Percentiles rank a stretch among this genome's conserved stretches.
Evolutionary conservation across 2,888 invertebrate genomes (phyloP).

Genomic region (Phaonia tiefii): DNA sequence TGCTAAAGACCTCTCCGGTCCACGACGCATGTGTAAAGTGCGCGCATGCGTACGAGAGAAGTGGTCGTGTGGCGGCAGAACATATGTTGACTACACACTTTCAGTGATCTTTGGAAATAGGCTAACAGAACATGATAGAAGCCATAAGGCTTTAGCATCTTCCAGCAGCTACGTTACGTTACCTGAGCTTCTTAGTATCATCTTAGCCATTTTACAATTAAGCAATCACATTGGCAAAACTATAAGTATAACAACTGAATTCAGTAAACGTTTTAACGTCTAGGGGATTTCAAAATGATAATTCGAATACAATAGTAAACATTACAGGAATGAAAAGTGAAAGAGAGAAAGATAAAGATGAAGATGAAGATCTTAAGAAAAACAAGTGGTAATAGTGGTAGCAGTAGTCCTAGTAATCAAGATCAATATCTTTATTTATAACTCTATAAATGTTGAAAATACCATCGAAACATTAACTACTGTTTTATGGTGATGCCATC

Average conservation of each 20-base stretch:
- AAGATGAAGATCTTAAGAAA: too few species aligned
- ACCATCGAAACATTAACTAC: conserved; percentile 64
- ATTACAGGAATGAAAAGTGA: too few species aligned
- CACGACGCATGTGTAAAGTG: not conserved
- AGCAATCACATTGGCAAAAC: conserved; percentile 34
- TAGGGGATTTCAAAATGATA: too few species aligned
- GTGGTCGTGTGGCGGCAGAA: conserved; percentile 2
- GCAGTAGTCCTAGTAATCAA: conserved; percentile 47
- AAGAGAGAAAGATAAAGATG: not conserved
- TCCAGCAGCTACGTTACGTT: not conserved
- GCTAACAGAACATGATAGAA: too few species aligned
- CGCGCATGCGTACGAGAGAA: not conserved
- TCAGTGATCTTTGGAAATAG: not conserved
- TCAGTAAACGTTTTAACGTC: not conserved
- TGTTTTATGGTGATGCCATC: conserved; percentile 37
- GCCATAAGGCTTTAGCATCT: not conserved
- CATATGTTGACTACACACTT: conserved; percentile 5
- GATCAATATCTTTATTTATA: conserved; percentile 68
- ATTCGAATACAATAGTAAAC: too few species aligned
- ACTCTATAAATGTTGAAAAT: conserved; percentile 67
- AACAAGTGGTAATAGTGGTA: too few species aligned
- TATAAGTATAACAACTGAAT: conserved; percentile 9
- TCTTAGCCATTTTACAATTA: conserved; percentile 19
- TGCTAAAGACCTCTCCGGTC: not conserved
- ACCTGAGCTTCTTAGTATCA: not conserved